These are phyloP conservation scores for Toxonevra muliebris DNA, from an alignment of 2,888 invertebrate species.

Conservation along the genomic window DNA sequence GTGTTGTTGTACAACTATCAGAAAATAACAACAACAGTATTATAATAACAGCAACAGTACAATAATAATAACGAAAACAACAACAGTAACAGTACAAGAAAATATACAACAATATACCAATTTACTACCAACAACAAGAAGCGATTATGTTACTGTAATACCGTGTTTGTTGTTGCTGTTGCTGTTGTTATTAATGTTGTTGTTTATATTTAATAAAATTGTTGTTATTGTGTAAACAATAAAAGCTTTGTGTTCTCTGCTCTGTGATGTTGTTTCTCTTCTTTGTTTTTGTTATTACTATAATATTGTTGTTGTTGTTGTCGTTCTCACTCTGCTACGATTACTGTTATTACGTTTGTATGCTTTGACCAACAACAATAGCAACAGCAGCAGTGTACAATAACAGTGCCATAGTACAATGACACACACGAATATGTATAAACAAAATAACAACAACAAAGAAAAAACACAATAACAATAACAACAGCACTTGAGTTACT, in stretches of 20 bases:
- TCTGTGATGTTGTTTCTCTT: neutral
- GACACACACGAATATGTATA: too few species aligned
- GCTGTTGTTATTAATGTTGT: neutral
- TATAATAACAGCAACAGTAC: constrained; percentile 14
- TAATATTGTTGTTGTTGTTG: constrained; percentile 6
- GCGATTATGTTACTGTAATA: neutral
- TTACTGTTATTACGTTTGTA: neutral
- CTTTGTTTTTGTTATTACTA: neutral
- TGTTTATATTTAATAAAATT: neutral
- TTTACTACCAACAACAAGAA: neutral
- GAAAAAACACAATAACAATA: too few species aligned
- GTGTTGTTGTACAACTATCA: constrained; percentile 43
- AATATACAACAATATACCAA: constrained; percentile 8
- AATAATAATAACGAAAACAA: neutral
- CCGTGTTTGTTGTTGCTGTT: neutral
- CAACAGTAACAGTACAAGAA: constrained; percentile 10
- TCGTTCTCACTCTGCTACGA: neutral
- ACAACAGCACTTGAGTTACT: too few species aligned
- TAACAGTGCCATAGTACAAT: too few species aligned
- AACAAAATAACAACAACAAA: too few species aligned
- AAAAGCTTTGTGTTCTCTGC: neutral
- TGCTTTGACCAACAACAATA: constrained; percentile 12
- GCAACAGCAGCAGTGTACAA: constrained; percentile 5
- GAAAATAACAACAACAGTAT: constrained; percentile 24
- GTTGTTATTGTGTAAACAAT: constrained; percentile 4